Conservation (phyloP, 2,113 vertebrate genomes). For the Zosterops pallidus region DNA sequence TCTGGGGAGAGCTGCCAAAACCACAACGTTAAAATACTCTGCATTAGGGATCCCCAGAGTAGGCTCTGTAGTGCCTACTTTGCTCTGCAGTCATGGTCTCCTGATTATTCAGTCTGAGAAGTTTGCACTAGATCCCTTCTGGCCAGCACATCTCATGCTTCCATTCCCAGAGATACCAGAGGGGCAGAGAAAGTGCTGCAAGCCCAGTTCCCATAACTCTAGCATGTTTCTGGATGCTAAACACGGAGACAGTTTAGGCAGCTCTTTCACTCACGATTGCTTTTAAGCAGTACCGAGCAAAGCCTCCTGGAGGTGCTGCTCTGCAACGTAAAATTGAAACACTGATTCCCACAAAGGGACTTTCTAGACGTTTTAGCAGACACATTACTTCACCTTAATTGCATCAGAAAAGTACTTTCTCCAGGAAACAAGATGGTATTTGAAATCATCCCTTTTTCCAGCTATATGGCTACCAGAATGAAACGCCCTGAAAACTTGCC, state of each 20-base stretch:
- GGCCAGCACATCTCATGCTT: not conserved
- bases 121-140: not conserved
- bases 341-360: not conserved
- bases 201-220: not conserved
- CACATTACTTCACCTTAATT: not conserved
- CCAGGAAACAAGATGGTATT: not conserved
- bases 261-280: rapidly evolving
- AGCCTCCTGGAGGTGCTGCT: conserved; percentile 36
- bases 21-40: not conserved
- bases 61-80: not conserved
- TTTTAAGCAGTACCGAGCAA: not conserved
- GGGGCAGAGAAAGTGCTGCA: not conserved
- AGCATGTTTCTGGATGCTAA: not conserved
- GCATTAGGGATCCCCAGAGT: not conserved
- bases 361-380: not conserved
- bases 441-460: not conserved
- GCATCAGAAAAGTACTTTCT: not conserved
- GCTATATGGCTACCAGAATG: not conserved
- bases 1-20: not conserved
- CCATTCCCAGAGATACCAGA: not conserved
- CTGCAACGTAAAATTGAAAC: not conserved
- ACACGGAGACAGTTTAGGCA: not conserved
- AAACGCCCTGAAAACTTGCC: not conserved
- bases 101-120: not conserved
- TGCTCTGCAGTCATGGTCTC: not conserved